A percentile compares a stretch with the other conserved stretches of the same genome.
phyloP scores from a whole-genome alignment of 1,140 invertebrate species.

The Drosophila bifasciata region DNA sequence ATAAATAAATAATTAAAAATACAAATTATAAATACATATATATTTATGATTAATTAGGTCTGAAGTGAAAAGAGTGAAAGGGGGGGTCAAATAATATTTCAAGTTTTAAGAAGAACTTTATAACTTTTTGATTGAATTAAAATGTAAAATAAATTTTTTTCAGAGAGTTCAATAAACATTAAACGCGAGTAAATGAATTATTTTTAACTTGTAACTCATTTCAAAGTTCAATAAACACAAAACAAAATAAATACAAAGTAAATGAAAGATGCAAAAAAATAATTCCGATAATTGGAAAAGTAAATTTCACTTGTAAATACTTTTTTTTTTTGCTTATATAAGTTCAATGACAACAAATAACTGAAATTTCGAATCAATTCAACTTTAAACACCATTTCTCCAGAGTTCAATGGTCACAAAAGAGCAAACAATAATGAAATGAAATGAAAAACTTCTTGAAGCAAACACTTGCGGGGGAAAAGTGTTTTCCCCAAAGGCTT shows the following conservation, averaged over 20 bases:
- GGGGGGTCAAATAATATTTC: not conserved
- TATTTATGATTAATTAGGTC: too few relatives aligned
- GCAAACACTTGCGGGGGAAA: not conserved
- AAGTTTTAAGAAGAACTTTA: too few relatives aligned
- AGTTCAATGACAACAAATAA: conserved; percentile 20
- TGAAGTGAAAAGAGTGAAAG: not conserved
- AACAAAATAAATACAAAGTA: too few relatives aligned
- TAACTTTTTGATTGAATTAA: too few relatives aligned
- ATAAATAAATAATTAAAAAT: not conserved
- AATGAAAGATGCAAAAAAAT: not conserved
- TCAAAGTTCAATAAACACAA: too few relatives aligned
- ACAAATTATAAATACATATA: not conserved
- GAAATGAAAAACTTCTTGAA: not conserved
- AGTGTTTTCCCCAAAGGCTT: conserved; percentile 22
- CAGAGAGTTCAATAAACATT: too few relatives aligned
- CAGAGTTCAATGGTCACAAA: conserved; percentile 20
- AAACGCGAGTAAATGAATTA: too few relatives aligned
- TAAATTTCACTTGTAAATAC: too few relatives aligned
- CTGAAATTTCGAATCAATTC: conserved; percentile 4
- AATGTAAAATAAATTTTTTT: too few relatives aligned
- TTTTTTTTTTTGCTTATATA: too few relatives aligned
- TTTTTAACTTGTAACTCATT: too few relatives aligned
- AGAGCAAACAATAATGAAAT: not conserved
- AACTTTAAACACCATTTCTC: not conserved
- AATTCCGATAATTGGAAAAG: conserved; percentile 2